These are phyloP conservation scores for Leucoma salicis DNA, from an alignment of 2,888 invertebrate genomes.

Conservation along the genomic window DNA sequence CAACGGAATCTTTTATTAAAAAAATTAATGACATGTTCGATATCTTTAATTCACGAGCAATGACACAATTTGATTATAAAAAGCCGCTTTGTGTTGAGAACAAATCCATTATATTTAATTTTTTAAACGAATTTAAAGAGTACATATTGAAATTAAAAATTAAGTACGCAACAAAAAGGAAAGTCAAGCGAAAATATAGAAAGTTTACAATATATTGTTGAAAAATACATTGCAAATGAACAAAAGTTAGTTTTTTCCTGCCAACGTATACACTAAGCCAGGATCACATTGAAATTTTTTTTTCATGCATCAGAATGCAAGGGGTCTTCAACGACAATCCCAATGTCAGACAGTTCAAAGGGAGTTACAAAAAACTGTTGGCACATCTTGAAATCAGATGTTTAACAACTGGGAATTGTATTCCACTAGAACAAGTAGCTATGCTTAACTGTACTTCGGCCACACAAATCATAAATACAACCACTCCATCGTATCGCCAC, in stretches of 20 bases:
- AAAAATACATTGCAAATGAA: background rate
- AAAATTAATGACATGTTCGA: conserved; percentile 30
- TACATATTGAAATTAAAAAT: conserved; percentile 1
- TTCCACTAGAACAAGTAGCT: conserved; percentile 11
- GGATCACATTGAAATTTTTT: conserved; percentile 20
- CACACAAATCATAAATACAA: conserved; percentile 14
- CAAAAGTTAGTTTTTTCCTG: conserved; percentile 2
- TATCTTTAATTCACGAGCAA: conserved; percentile 21
- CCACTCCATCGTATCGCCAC: background rate
- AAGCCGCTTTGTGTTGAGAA: conserved; percentile 10
- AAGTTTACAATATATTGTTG: background rate
- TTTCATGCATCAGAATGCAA: conserved; percentile 12
- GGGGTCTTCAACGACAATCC: conserved; percentile 14
- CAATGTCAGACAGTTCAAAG: conserved; percentile 3
- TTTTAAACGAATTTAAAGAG: background rate
- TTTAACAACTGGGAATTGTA: conserved; percentile 1
- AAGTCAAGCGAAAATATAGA: conserved; percentile 6
- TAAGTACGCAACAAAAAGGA: background rate
- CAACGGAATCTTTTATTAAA: conserved; percentile 13
- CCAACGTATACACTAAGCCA: conserved; percentile 6
- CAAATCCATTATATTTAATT: conserved; percentile 1
- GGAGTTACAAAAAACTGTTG: background rate
- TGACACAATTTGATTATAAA: conserved; percentile 9
- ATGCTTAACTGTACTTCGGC: conserved; percentile 7
- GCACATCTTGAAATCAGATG: conserved; percentile 2